Base-by-base conservation (phyloP, 2,113 vertebrate genomes). In the Eretmochelys imbricata region DNA sequence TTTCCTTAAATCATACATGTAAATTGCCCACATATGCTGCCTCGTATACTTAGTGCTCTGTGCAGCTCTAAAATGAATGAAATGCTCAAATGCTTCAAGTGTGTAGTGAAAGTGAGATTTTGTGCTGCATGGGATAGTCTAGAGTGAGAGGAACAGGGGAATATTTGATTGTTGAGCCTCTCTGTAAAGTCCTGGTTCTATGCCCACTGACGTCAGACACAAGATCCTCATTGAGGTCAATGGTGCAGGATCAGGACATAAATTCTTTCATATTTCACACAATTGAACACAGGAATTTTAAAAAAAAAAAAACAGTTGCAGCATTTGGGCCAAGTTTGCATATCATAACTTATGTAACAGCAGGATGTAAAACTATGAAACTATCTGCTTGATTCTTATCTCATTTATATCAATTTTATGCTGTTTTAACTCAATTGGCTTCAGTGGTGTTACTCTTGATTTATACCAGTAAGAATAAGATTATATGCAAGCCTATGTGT, bases 251-350 rank as follows among this genome's bases (percentile, higher is more conserved):
- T 78, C 75, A 78, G 42, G 42, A 27, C 75, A 25, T 78, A 78
- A 48, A 48, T 53, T 31, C 17, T 31, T n/a, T 51, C 31, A 35
- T 20, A 31, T 51, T 85, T 51, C 35, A 55, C 0, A 0, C 82
- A 49, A 50, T 89, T 91, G 81, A 72, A 72, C 65, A 72, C 4
- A 22, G n/a, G 9, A 20, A 10, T 72, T 38, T 1, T n/a, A n/a
- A n/a, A 19, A 54, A 93, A 87, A 69, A 35, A 87, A 69, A 48
- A 89, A 54, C 51, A 91, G 54, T 84, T 59, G 76, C 35, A 72
- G 76, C 25, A 12, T 89, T 96, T 93, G 87, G 76, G 69, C 80
- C 93, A 29, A 84, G 79, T 81, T 92, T 93, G 82, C 79, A 46
- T 54, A 7, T 80, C 65, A 38, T 0, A 2, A 42, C 29, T 90